Conservation (phyloP, 2,113 vertebrate species). For the Cairina moschata region DNA sequence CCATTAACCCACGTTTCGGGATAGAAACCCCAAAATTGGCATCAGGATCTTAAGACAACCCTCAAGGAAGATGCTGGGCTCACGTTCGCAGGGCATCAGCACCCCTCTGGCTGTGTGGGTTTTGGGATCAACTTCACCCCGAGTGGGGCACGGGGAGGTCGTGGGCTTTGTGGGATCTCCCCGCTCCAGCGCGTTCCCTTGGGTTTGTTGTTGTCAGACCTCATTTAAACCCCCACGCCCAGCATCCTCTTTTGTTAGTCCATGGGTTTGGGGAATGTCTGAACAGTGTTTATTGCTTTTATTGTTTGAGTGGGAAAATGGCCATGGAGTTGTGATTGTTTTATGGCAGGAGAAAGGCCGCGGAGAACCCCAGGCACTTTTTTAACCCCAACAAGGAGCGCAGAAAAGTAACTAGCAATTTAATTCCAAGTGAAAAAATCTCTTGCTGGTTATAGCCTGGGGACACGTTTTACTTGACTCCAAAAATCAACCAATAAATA, state of each 20-base stretch:
- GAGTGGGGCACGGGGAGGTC: fast-evolving
- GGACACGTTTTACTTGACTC: slow-evolving; percentile 10
- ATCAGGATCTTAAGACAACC: fast-evolving
- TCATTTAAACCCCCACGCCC: background rate
- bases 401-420: slow-evolving; percentile 51
- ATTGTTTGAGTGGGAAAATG: slow-evolving; percentile 58
- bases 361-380: slow-evolving; percentile 27
- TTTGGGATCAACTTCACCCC: background rate
- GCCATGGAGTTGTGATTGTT: slow-evolving; percentile 47
- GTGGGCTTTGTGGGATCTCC: background rate
- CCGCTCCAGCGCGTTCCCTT: background rate
- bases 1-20: background rate
- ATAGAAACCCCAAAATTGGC: background rate
- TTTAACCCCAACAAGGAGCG: slow-evolving; percentile 49
- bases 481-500: slow-evolving; percentile 60
- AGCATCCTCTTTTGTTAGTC: slow-evolving; percentile 18
- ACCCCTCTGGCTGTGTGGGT: background rate
- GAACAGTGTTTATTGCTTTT: slow-evolving; percentile 38
- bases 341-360: slow-evolving; percentile 55
- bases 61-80: no score
- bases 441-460: slow-evolving; percentile 41
- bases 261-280: slow-evolving; percentile 2
- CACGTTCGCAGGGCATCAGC: background rate
- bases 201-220: slow-evolving; percentile 41
- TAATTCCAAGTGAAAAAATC: slow-evolving; percentile 47